Conservation (phyloP, 1,140 invertebrate species). For the Drosophila tropicalis region DNA sequence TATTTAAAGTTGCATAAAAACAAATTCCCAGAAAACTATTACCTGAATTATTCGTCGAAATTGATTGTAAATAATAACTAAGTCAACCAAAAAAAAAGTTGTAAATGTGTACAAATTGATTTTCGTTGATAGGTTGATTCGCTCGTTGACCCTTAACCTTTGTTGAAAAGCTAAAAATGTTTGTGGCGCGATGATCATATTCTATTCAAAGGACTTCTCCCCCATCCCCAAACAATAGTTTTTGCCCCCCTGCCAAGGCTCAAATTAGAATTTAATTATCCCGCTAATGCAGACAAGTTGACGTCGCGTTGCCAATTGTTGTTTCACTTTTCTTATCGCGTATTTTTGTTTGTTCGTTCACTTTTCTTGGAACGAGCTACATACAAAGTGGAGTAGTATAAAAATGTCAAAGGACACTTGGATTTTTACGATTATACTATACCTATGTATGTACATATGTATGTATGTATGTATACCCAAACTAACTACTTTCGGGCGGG, state of each 20-base stretch:
- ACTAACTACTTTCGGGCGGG: too few relatives aligned
- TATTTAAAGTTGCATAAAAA: conserved; percentile 8
- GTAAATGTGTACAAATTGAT: not conserved
- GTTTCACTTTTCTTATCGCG: conserved; percentile 26
- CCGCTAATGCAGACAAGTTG: conserved; percentile 47
- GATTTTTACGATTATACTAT: too few relatives aligned
- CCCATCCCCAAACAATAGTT: not conserved
- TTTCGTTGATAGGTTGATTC: not conserved
- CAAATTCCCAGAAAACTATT: not conserved
- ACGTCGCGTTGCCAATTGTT: conserved; percentile 45
- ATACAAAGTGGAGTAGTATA: too few relatives aligned
- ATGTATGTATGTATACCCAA: too few relatives aligned
- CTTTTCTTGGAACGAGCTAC: conserved; percentile 7
- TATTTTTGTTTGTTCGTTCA: conserved; percentile 5
- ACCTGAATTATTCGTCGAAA: conserved; percentile 4
- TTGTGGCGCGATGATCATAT: too few relatives aligned
- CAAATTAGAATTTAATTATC: conserved; percentile 56
- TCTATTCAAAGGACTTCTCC: too few relatives aligned
- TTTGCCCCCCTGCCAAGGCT: conserved; percentile 10
- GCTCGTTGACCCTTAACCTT: not conserved
- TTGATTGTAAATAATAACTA: conserved; percentile 3
- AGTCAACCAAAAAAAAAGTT: too few relatives aligned
- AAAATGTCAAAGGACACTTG: too few relatives aligned
- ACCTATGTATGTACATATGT: too few relatives aligned
- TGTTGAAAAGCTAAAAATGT: not conserved